phyloP scores from a whole-genome alignment of 2,888 invertebrate species.

The Tenthredo amoena region DNA sequence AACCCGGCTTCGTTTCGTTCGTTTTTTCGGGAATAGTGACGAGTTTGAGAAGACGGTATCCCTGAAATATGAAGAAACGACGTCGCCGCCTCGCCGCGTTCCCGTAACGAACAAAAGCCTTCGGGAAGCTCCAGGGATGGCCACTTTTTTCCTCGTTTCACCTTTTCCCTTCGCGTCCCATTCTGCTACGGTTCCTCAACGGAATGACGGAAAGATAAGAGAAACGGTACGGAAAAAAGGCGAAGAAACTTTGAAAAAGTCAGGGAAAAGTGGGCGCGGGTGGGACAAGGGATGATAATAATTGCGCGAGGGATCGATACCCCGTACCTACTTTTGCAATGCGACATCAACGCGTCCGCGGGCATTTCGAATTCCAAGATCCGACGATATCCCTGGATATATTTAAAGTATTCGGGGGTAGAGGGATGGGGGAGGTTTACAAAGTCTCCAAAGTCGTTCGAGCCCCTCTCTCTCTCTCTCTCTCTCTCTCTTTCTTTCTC shows the following conservation, averaged over 20 bases:
- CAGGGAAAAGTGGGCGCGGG: neutral
- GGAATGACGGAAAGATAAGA: neutral
- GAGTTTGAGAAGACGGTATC: neutral
- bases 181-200: neutral
- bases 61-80: neutral
- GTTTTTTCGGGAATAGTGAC: neutral
- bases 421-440: neutral
- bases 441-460: slow-evolving; percentile 15
- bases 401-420: neutral
- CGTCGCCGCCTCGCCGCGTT: neutral
- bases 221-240: neutral
- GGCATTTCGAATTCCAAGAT: neutral
- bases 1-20: neutral
- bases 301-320: neutral
- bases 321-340: neutral
- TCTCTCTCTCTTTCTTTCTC: too few species aligned
- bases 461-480: neutral
- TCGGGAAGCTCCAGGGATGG: slow-evolving; percentile 3
- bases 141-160: neutral
- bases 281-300: neutral
- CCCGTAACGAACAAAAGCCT: neutral
- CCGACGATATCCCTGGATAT: neutral
- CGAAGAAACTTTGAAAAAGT: neutral
- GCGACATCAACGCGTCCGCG: neutral
- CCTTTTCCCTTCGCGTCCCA: neutral